These are phyloP conservation scores for Globodera ellingtonae DNA, from an alignment of 1,140 invertebrate species.

Conservation along the genomic window DNA sequence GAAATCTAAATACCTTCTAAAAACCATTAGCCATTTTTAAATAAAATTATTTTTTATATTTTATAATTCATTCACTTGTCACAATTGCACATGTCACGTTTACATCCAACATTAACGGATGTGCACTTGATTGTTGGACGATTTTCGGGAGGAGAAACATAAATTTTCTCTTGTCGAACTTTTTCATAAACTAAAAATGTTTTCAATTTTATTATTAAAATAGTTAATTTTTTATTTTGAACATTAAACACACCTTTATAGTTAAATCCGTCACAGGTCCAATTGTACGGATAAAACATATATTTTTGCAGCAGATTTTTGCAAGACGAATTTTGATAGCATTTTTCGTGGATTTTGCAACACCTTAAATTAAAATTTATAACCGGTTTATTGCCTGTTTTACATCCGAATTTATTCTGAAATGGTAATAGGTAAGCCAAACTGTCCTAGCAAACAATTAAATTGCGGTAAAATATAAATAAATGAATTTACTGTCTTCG, in stretches of 20 bases:
- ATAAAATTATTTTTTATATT: too few relatives aligned
- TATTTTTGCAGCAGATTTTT: background rate
- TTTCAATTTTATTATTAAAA: background rate
- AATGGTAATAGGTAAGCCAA: too few relatives aligned
- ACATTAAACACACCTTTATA: background rate
- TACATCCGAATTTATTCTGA: too few relatives aligned
- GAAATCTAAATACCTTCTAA: too few relatives aligned
- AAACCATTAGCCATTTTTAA: too few relatives aligned
- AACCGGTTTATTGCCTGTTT: background rate
- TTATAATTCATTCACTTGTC: background rate
- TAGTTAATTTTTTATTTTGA: background rate
- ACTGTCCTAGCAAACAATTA: too few relatives aligned
- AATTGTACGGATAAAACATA: background rate
- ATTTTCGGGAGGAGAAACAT: background rate
- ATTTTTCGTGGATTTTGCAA: background rate
- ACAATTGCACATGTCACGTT: constrained; percentile 5
- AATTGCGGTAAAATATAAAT: too few relatives aligned
- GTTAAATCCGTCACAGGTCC: background rate
- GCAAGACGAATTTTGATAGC: background rate
- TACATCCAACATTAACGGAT: background rate
- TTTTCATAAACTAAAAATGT: background rate
- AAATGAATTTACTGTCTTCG: too few relatives aligned
- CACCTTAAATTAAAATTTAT: background rate
- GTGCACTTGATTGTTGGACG: background rate
- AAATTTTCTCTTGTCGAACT: background rate